A percentile compares a stretch with the other conserved stretches of the same genome.
These are phyloP conservation scores for Mongoloraphidia duomilia DNA, from an alignment of 2,888 invertebrate genomes.

Conservation along the genomic window DNA sequence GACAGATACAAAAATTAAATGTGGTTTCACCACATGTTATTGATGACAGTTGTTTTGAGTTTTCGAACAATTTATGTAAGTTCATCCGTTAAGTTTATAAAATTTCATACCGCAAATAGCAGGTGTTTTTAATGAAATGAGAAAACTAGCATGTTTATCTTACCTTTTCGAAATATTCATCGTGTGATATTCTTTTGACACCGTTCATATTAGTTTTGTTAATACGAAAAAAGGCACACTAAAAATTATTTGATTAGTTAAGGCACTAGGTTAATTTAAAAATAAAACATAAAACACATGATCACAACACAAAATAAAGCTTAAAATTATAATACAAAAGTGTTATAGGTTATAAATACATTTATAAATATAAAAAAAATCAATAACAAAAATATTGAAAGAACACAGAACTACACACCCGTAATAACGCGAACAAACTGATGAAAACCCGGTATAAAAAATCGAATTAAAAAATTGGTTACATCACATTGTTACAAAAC, in stretches of 20 bases:
- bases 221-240: slow-evolving; percentile 1
- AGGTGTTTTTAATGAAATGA: background rate
- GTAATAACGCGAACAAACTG: background rate
- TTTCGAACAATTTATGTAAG: too few species aligned
- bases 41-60: too few species aligned
- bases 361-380: background rate
- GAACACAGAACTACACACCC: slow-evolving; percentile 2
- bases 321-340: background rate
- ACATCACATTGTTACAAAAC: too few species aligned
- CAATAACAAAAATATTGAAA: slow-evolving; percentile 2
- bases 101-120: too few species aligned
- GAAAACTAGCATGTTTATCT: background rate
- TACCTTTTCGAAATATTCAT: slow-evolving; percentile 7
- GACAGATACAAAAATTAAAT: too few species aligned
- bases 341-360: slow-evolving; percentile 3
- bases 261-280: slow-evolving; percentile 3
- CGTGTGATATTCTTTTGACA: slow-evolving; percentile 2
- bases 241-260: background rate
- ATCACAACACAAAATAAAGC: background rate
- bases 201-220: background rate
- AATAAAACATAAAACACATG: slow-evolving; percentile 3
- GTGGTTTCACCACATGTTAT: too few species aligned
- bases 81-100: too few species aligned
- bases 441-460: background rate
- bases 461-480: too few species aligned